Conservation (phyloP, 2,113 vertebrate genomes). For the Protobothrops mucrosquamatus region DNA sequence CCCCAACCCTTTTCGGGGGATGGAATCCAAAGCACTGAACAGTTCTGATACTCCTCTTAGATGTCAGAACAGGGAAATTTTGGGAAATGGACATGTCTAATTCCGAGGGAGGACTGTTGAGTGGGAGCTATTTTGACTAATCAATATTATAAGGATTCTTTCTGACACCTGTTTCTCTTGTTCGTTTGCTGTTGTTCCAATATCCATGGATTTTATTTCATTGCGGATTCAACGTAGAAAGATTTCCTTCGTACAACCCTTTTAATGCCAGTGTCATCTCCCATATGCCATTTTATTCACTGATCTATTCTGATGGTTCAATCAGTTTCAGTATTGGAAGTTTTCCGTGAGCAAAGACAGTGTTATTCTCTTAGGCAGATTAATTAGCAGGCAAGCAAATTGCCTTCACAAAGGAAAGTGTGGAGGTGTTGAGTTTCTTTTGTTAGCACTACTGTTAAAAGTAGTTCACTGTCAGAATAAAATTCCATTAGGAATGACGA, state of each 20-base stretch:
- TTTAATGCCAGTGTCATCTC: background rate
- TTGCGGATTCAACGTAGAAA: background rate
- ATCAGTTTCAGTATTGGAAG: background rate
- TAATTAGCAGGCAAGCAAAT: background rate
- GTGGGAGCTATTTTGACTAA: background rate
- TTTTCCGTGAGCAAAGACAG: conserved; percentile 13
- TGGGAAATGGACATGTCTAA: background rate
- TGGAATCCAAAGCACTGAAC: background rate
- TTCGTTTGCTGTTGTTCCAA: background rate
- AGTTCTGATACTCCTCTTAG: background rate
- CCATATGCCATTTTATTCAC: background rate
- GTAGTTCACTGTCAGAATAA: conserved; percentile 26
- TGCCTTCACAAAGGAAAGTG: conserved; percentile 5
- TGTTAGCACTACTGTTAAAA: conserved; percentile 2
- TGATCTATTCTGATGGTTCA: background rate
- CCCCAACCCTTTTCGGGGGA: background rate
- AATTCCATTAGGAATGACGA: conserved; percentile 20
- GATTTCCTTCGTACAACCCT: background rate
- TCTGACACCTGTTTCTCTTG: background rate
- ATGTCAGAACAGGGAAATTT: background rate
- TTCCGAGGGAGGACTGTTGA: background rate
- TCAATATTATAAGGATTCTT: background rate
- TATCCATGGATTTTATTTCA: background rate
- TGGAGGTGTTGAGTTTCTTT: background rate
- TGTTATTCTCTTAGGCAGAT: conserved; percentile 8